phyloP scores from a whole-genome alignment of 1,140 invertebrate genomes.

The Drosophila pseudoobscura region DNA sequence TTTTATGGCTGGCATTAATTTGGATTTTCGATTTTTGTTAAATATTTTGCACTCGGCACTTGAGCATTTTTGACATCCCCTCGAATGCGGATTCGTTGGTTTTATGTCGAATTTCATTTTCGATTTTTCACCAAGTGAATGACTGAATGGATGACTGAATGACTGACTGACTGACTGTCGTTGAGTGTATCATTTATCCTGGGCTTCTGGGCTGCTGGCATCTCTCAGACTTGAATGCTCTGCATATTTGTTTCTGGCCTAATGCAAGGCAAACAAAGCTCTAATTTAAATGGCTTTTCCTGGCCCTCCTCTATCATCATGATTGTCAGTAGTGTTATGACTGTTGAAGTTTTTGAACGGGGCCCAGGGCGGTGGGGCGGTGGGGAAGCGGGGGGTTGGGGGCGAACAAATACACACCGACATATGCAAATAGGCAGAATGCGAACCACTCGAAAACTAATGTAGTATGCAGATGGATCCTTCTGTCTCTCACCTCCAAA shows the following conservation, averaged over 20 bases:
- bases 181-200: conserved; percentile 1
- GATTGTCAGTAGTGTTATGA: conserved; percentile 62
- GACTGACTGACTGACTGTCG: not conserved
- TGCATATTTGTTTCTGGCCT: conserved; percentile 67
- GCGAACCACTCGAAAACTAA: conserved; percentile 72
- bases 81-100: conserved; percentile 17
- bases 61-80: conserved; percentile 23
- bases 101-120: conserved; percentile 22
- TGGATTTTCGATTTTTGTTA: conserved; percentile 39
- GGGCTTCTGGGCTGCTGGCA: not conserved
- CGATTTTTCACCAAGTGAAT: conserved; percentile 6
- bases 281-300: conserved; percentile 73
- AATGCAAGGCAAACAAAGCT: conserved; percentile 76
- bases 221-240: conserved; percentile 23
- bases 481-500: conserved; percentile 19
- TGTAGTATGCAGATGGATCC: conserved; percentile 61
- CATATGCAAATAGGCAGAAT: conserved; percentile 71
- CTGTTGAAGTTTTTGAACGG: conserved; percentile 74
- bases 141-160: conserved; percentile 2
- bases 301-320: conserved; percentile 35
- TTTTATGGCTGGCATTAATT: conserved; percentile 49
- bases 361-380: not conserved
- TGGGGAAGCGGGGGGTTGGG: not conserved
- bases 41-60: conserved; percentile 37
- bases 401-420: not conserved